These are phyloP conservation scores for Burhinus oedicnemus DNA, from an alignment of 2,113 vertebrate genomes.

Conservation along the genomic window DNA sequence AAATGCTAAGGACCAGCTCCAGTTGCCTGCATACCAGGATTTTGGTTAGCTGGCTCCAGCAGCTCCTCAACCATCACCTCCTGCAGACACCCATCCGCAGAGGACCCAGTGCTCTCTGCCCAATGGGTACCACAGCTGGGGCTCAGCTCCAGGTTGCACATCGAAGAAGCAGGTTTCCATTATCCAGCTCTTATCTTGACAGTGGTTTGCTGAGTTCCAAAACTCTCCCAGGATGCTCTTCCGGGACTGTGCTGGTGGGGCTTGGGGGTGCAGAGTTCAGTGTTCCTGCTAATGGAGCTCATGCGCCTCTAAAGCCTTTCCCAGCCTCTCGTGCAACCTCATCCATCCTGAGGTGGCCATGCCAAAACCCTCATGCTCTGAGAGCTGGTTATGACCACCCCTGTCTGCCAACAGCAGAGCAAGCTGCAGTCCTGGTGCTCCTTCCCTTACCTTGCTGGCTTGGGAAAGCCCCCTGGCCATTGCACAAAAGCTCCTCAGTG, in stretches of 20 bases:
- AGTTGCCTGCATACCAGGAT: neutral
- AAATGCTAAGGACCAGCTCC: neutral
- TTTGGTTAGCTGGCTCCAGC: neutral
- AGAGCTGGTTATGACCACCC: neutral
- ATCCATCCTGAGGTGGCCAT: fast-evolving
- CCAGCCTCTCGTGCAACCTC: neutral
- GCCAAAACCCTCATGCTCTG: neutral
- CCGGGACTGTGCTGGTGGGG: neutral
- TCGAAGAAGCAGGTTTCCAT: neutral
- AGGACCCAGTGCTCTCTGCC: neutral
- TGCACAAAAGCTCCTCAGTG: neutral
- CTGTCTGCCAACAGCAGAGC: neutral
- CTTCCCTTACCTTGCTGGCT: neutral
- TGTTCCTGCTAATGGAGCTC: neutral
- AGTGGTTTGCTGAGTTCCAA: neutral
- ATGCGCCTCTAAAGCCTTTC: neutral
- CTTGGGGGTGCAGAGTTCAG: neutral
- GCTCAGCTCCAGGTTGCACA: neutral
- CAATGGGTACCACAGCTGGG: neutral
- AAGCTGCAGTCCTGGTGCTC: neutral
- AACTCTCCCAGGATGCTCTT: neutral
- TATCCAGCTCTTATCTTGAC: neutral
- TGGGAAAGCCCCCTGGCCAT: neutral
- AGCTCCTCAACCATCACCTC: neutral
- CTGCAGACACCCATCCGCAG: neutral